These are phyloP conservation scores for Keiferia lycopersicella DNA, from an alignment of 2,888 invertebrate species.

Conservation along the genomic window DNA sequence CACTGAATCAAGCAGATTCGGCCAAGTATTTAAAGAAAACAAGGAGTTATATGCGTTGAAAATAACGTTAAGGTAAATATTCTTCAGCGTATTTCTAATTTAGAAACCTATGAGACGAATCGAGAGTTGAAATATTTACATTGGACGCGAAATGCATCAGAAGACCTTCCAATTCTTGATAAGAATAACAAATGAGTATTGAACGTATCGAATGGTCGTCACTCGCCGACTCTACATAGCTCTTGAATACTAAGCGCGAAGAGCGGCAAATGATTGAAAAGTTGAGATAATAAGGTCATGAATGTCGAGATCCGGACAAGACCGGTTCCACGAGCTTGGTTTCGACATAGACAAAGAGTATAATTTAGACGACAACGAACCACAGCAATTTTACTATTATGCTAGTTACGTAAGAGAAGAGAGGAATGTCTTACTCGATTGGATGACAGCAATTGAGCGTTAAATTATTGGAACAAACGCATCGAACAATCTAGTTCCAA, in stretches of 20 bases:
- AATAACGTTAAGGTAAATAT: constrained; percentile 12
- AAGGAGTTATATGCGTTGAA: not conserved
- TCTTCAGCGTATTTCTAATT: constrained; percentile 2
- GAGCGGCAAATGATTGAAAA: constrained; percentile 48
- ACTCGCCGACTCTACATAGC: constrained; percentile 36
- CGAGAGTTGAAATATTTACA: constrained; percentile 13
- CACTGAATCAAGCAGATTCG: constrained; percentile 35
- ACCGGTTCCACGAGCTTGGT: constrained; percentile 52
- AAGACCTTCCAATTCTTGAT: constrained; percentile 51
- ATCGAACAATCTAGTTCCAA: constrained; percentile 1
- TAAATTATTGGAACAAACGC: not conserved
- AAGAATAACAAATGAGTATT: constrained; percentile 40
- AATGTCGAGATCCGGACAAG: constrained; percentile 46
- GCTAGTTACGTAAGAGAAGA: constrained; percentile 36
- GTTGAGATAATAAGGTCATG: constrained; percentile 55
- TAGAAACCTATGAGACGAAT: constrained; percentile 15
- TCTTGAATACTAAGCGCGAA: constrained; percentile 35
- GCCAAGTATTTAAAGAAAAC: constrained; percentile 21
- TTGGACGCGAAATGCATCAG: constrained; percentile 21
- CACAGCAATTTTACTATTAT: constrained; percentile 31
- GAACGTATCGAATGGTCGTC: constrained; percentile 27
- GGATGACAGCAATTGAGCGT: constrained; percentile 10
- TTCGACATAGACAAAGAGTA: constrained; percentile 43
- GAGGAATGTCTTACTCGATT: constrained; percentile 3
- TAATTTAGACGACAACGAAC: constrained; percentile 38